These are phyloP conservation scores for Ptilodon capucinus DNA, from an alignment of 2,888 invertebrate genomes.

Conservation along the genomic window DNA sequence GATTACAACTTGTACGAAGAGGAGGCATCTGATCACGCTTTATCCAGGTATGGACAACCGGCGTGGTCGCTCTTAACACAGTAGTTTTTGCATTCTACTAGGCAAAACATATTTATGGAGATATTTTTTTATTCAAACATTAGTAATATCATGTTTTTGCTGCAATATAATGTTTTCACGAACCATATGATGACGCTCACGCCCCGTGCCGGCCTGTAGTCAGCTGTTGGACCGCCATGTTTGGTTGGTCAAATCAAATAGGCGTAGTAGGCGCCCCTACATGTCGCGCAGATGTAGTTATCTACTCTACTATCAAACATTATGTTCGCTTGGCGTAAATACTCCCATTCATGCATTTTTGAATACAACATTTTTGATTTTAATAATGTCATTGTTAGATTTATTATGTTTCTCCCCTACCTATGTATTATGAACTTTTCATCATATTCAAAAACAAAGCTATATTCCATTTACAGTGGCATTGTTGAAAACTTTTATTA, in stretches of 20 bases:
- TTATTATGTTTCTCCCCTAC: no score
- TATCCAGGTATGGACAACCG: constrained; percentile 77
- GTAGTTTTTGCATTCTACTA: constrained; percentile 18
- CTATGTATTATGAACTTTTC: no score
- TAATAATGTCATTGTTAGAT: neutral
- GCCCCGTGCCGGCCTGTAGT: constrained; percentile 78
- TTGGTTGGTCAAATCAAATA: constrained; percentile 72
- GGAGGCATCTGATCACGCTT: constrained; percentile 81
- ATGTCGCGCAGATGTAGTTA: constrained; percentile 50
- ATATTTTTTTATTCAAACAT: constrained; percentile 2
- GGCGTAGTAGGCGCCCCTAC: constrained; percentile 75
- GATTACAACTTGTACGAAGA: constrained; percentile 81
- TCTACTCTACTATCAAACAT: neutral
- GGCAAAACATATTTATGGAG: neutral
- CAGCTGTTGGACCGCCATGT: constrained; percentile 83
- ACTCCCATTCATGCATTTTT: constrained; percentile 47
- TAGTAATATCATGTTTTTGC: constrained; percentile 4
- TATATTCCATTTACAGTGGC: no score
- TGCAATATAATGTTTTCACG: constrained; percentile 33
- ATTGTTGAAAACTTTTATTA: no score
- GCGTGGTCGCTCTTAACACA: constrained; percentile 64
- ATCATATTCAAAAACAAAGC: no score
- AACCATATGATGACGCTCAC: constrained; percentile 67
- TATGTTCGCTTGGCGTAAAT: constrained; percentile 51
- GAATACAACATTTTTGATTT: neutral